Percentiles rank a stretch among this genome's conserved stretches.
phyloP scores from a whole-genome alignment of 2,797 vertebrate species.

The Erpetoichthys calabaricus region DNA sequence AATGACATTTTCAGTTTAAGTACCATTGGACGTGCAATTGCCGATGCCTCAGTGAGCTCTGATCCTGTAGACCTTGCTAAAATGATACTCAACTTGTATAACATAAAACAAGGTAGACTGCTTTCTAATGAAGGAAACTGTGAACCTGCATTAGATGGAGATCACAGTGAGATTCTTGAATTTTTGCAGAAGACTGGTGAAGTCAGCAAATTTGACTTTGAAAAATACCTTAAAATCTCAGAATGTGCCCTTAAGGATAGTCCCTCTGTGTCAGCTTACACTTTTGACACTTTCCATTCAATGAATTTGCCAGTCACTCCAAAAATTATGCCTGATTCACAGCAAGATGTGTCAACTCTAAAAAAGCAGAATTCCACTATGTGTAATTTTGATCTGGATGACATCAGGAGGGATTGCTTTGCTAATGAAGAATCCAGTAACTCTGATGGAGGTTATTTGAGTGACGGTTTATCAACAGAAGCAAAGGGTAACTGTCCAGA shows the following conservation, averaged over 20 bases:
- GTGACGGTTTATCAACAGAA: too few relatives aligned
- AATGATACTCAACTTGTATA: conserved; percentile 79
- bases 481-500: too few relatives aligned
- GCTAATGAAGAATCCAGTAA: too few relatives aligned
- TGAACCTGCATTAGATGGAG: conserved; percentile 8
- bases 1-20: conserved; percentile 63
- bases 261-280: conserved; percentile 30
- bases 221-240: conserved; percentile 72
- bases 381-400: too few relatives aligned
- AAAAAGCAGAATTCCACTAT: too few relatives aligned
- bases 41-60: conserved; percentile 72
- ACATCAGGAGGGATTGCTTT: too few relatives aligned
- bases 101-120: conserved; percentile 36
- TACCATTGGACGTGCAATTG: conserved; percentile 82
- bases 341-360: conserved; percentile 10
- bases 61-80: conserved; percentile 78
- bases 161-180: conserved; percentile 17
- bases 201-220: conserved; percentile 63
- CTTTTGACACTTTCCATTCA: conserved; percentile 40
- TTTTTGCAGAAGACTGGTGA: conserved; percentile 47
- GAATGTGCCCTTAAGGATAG: conserved; percentile 38
- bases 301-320: conserved; percentile 26
- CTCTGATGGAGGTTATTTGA: too few relatives aligned
- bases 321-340: conserved; percentile 13
- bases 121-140: conserved; percentile 13